These are phyloP conservation scores for Ceratina calcarata DNA, from an alignment of 1,140 invertebrate genomes.

Conservation along the genomic window DNA sequence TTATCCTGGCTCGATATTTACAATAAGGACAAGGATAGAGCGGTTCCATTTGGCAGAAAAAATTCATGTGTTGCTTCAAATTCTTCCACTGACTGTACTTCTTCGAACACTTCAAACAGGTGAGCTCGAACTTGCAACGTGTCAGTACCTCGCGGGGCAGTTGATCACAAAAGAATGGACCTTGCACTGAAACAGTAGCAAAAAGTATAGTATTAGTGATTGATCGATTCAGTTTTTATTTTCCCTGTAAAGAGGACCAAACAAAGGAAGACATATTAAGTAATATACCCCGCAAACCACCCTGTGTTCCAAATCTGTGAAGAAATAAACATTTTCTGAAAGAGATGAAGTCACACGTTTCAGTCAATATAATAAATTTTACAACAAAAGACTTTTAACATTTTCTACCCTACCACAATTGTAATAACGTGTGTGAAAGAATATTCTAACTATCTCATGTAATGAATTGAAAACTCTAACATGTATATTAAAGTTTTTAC, in stretches of 20 bases:
- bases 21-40: conserved; percentile 78
- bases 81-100: conserved; percentile 73
- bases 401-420: no score
- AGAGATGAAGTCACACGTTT: no score
- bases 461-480: no score
- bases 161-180: conserved; percentile 67
- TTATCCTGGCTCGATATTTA: conserved; percentile 71
- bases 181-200: conserved; percentile 57
- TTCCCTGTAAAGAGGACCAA: neutral
- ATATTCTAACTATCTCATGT: no score
- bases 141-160: conserved; percentile 68
- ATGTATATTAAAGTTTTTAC: no score
- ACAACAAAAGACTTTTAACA: no score
- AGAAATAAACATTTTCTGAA: no score
- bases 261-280: neutral
- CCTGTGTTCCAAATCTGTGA: no score
- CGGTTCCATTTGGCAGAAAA: conserved; percentile 79
- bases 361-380: no score
- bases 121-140: conserved; percentile 67
- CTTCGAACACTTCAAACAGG: conserved; percentile 70
- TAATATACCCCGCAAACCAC: no score
- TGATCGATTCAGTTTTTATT: no score
- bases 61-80: conserved; percentile 79
- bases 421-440: no score
- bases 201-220: conserved; percentile 29